These are phyloP conservation scores for Galeopterus variegatus DNA, from an alignment of 2,113 vertebrate genomes.

Conservation along the genomic window DNA sequence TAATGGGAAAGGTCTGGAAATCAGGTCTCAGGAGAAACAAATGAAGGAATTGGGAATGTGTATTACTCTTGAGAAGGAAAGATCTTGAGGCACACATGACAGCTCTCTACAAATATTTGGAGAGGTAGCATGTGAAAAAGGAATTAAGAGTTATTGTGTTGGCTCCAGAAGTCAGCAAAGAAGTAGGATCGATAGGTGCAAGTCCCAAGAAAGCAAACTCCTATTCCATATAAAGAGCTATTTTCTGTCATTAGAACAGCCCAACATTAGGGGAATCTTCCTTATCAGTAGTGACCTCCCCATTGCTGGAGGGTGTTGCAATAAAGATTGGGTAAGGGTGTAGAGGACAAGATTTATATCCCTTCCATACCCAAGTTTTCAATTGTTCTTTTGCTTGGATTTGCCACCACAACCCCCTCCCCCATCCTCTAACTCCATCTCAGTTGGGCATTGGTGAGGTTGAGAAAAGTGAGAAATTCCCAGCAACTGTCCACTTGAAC, in stretches of 20 bases:
- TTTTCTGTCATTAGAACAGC: background rate
- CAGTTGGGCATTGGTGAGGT: background rate
- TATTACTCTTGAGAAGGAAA: background rate
- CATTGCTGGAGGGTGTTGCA: background rate
- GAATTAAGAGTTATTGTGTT: background rate
- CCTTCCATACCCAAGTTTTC: background rate
- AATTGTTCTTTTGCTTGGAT: background rate
- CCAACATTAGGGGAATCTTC: background rate
- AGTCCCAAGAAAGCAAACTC: background rate
- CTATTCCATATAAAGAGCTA: background rate
- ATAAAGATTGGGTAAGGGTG: background rate
- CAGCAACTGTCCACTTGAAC: background rate
- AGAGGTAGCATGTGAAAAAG: background rate
- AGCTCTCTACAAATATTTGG: background rate
- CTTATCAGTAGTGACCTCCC: background rate
- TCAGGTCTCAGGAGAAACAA: background rate
- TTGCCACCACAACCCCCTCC: background rate
- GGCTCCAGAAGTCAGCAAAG: background rate
- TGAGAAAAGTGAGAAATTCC: background rate
- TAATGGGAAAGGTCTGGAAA: conserved; percentile 9
- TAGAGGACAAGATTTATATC: background rate
- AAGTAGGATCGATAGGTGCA: background rate
- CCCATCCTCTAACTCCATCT: background rate
- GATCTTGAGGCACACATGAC: background rate
- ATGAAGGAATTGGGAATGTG: background rate